These are phyloP conservation scores for Anolis carolinensis DNA, from an alignment of 2,113 vertebrate genomes.

Conservation along the genomic window DNA sequence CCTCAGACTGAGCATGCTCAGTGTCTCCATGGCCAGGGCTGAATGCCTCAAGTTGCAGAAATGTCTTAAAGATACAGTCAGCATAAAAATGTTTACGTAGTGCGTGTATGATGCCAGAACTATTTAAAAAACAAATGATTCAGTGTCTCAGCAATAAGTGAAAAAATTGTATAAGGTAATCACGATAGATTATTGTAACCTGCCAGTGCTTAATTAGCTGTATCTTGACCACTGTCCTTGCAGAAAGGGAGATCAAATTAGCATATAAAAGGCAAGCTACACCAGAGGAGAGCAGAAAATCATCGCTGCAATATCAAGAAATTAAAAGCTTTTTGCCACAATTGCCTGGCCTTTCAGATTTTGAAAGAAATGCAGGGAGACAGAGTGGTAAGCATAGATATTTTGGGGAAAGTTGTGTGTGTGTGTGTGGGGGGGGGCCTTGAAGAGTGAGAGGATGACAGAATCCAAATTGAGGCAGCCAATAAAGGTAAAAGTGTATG, in stretches of 20 bases:
- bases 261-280: neutral
- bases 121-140: no score
- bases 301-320: neutral
- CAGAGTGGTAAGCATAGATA: constrained; percentile 16
- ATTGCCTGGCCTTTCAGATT: neutral
- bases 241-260: constrained; percentile 6
- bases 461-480: neutral
- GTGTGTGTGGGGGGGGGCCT: no score
- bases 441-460: neutral
- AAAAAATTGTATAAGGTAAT: neutral
- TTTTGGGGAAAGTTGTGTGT: neutral
- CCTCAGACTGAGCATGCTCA: no score
- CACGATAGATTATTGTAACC: neutral
- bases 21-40: no score
- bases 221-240: constrained; percentile 11
- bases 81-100: no score
- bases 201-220: neutral
- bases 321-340: neutral
- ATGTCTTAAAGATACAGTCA: no score
- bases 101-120: no score
- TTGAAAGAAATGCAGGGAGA: neutral
- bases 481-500: neutral
- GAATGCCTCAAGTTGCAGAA: no score
- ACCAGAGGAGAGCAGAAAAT: neutral
- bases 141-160: neutral